These are phyloP conservation scores for Norana najaformis DNA, from an alignment of 2,888 invertebrate genomes.

Conservation along the genomic window DNA sequence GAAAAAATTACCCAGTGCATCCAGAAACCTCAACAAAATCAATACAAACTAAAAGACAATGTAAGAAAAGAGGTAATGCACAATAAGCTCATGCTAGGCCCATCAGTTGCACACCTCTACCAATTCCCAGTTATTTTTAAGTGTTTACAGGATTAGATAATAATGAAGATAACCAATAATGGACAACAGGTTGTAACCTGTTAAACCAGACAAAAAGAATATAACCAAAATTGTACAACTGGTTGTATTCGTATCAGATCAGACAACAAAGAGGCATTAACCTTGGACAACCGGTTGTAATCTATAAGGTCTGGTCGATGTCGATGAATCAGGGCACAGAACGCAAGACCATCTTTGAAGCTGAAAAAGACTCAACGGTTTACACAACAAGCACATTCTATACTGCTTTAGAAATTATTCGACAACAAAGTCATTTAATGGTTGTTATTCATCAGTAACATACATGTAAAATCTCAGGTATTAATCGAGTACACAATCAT, in stretches of 20 bases:
- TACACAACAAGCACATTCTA: not conserved
- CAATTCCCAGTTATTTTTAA: not conserved
- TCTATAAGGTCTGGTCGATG: constrained; percentile 99
- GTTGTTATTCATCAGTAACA: too few relatives aligned
- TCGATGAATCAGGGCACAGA: constrained; percentile 98
- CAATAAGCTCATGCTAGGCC: too few relatives aligned
- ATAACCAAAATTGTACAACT: not conserved
- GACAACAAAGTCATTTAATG: too few relatives aligned
- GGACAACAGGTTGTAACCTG: not conserved
- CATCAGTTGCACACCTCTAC: not conserved
- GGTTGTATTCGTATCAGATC: not conserved
- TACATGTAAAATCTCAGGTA: too few relatives aligned
- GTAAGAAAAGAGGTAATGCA: too few relatives aligned
- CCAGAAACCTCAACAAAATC: too few relatives aligned
- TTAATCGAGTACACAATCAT: too few relatives aligned
- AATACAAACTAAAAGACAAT: too few relatives aligned
- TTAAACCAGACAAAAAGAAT: not conserved
- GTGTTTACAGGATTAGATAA: not conserved
- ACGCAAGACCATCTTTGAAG: constrained; percentile 99
- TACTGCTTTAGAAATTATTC: too few relatives aligned
- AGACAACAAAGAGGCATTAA: constrained; percentile 48
- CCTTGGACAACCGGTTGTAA: constrained; percentile 95
- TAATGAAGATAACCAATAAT: not conserved
- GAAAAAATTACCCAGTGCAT: too few relatives aligned
- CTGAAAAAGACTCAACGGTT: constrained; percentile 64